Conservation (phyloP, 2,113 vertebrate genomes). For the Speoplatyrhinus poulsoni region DNA sequence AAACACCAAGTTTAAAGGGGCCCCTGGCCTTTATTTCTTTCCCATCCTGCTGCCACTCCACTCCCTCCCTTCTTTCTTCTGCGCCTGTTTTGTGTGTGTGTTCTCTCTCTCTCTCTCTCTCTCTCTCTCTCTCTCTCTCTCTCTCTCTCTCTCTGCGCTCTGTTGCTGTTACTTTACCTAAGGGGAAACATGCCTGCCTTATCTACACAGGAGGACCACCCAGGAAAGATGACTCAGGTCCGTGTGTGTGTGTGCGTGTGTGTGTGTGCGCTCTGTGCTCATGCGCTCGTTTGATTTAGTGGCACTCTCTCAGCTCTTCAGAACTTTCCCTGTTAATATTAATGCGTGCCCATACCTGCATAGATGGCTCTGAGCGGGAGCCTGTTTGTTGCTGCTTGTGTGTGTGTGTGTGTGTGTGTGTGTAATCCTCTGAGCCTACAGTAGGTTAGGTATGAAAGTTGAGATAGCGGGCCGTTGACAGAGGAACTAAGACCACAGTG, state of each 20-base stretch:
- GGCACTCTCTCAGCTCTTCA: constrained; percentile 53
- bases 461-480: constrained; percentile 48
- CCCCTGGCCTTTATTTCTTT: constrained; percentile 64
- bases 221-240: constrained; percentile 74
- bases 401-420: constrained; percentile 51
- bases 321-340: constrained; percentile 72
- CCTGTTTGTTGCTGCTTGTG: constrained; percentile 44
- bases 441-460: constrained; percentile 67
- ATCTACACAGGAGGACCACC: constrained; percentile 79
- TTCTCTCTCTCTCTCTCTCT: constrained; percentile 12
- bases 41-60: constrained; percentile 41
- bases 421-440: constrained; percentile 62
- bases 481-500: constrained; percentile 45
- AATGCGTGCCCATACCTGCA: constrained; percentile 73
- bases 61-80: constrained; percentile 62
- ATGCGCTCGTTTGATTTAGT: constrained; percentile 50
- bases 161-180: constrained; percentile 76
- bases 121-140: constrained; percentile 10
- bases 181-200: constrained; percentile 77
- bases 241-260: constrained; percentile 15
- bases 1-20: constrained; percentile 75
- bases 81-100: constrained; percentile 41
- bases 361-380: constrained; percentile 50
- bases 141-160: constrained; percentile 38
- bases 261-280: constrained; percentile 28